Evolutionary conservation across 2,888 invertebrate genomes (phyloP), one percentile per base, ranked within the genome.

Genomic region (Ommatoiulus sabulosus): DNA sequence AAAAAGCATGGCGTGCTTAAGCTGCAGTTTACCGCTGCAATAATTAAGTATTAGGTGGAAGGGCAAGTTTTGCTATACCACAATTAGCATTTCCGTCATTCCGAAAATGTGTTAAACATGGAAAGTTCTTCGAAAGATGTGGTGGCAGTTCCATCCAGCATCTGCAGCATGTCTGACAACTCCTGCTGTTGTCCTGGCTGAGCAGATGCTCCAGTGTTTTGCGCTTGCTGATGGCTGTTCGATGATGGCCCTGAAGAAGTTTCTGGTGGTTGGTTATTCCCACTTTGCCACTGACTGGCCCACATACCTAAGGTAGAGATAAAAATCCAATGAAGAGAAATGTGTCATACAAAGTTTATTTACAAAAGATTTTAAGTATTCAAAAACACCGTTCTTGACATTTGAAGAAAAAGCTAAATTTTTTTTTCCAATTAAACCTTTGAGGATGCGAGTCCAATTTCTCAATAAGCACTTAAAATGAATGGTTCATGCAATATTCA

Each of bases 91-190:
- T 72, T 72, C 24, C 85, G 20, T 89, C 89, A 89, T 86, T 89
- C 89, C 17, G 89, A 89, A 84, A 89, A 89, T 35, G 97, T 95
- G 92, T 96, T 97, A 93, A 97, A 97, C 97, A 97, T 97, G 92
- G 96, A 96, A 91, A 97, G 94, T 93, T 97, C 97, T 92, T 97
- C 97, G 92, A 97, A 97, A 46, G 96, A 95, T 89, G 96, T 94
- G 87, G 95, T 96, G 91, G 96, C 95, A 92, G 97, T 97, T 93
- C 97, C 97, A 89, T 94, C 94, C 89, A 98, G 93, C 95, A 98
- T 97, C 93, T 97, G 97, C 91, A 98, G 94, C 97, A 98, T 97
- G 92, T 98, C 97, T 20, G 97, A 96, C 89, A 97, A 94, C 93
- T 97, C 97, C 91, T 91, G 91, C 80, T 96, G 96, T 8, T 95